Conservation (phyloP, 92 coral and sea anemone genomes). For the Montipora capitata region DNA sequence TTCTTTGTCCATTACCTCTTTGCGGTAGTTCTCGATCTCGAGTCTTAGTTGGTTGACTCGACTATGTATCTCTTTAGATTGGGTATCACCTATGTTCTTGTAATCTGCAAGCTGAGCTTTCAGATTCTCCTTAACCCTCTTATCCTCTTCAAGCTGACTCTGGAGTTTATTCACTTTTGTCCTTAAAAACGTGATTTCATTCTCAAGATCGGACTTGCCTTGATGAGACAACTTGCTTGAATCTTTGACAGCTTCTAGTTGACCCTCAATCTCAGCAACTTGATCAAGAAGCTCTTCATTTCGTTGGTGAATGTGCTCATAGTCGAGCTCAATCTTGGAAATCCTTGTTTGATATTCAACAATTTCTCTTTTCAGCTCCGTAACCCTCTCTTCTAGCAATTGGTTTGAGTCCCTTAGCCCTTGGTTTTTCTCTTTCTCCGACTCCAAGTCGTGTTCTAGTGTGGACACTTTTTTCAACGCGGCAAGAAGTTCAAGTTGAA, state of each 20-base stretch:
- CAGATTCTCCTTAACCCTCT: slow-evolving; percentile 74
- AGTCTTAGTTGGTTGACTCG: slow-evolving; percentile 79
- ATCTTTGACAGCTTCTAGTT: slow-evolving; percentile 72
- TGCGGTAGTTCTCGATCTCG: slow-evolving; percentile 83
- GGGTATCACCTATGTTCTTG: slow-evolving; percentile 86
- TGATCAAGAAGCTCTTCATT: slow-evolving; percentile 74
- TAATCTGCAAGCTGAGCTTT: slow-evolving; percentile 82
- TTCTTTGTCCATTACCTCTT: slow-evolving; percentile 82
- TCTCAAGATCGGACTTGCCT: slow-evolving; percentile 83
- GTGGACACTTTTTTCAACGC: slow-evolving; percentile 90
- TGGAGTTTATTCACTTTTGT: slow-evolving; percentile 85
- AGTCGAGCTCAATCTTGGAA: slow-evolving; percentile 80
- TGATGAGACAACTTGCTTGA: slow-evolving; percentile 74
- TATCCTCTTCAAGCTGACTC: slow-evolving; percentile 81
- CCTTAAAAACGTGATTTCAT: slow-evolving; percentile 83
- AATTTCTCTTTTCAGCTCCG: slow-evolving; percentile 76
- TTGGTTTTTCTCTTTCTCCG: slow-evolving; percentile 73
- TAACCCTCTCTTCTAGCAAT: slow-evolving; percentile 71
- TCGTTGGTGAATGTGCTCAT: slow-evolving; percentile 72
- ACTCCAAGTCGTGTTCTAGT: slow-evolving; percentile 82
- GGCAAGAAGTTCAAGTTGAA: slow-evolving; percentile 90
- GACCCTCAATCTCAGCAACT: slow-evolving; percentile 70
- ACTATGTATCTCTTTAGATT: slow-evolving; percentile 84
- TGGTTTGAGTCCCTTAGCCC: slow-evolving; percentile 75
- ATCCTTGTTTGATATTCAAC: slow-evolving; percentile 86